phyloP scores from a whole-genome alignment of 92 coral and sea anemone genomes.

The Zoanthus sansibaricus region DNA sequence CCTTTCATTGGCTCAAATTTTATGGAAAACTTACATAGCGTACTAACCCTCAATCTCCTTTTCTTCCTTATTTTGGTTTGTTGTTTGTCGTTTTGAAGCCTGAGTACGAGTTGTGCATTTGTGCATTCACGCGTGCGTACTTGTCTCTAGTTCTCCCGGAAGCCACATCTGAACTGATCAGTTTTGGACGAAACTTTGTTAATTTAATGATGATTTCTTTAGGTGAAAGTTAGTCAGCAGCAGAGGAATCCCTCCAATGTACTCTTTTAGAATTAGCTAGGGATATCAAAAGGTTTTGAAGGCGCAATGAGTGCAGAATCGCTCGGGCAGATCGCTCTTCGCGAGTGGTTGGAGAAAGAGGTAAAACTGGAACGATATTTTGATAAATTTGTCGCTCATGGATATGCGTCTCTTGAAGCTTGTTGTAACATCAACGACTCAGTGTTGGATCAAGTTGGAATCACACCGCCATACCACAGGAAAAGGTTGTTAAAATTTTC shows the following conservation, averaged over 20 bases:
- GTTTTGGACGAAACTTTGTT: background rate
- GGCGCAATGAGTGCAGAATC: constrained; percentile 56
- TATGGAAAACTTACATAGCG: too few relatives aligned
- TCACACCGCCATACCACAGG: constrained; percentile 86
- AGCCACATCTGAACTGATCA: constrained; percentile 31
- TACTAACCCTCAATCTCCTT: too few relatives aligned
- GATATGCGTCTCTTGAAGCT: constrained; percentile 72
- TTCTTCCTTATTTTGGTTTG: too few relatives aligned
- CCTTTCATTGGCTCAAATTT: too few relatives aligned
- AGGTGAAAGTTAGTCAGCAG: constrained; percentile 14
- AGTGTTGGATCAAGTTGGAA: constrained; percentile 79
- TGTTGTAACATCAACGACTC: constrained; percentile 71
- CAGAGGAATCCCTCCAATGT: constrained; percentile 15
- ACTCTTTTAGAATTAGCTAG: constrained; percentile 24
- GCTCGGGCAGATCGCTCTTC: constrained; percentile 62
- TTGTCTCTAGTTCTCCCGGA: constrained; percentile 26
- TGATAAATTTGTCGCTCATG: constrained; percentile 83
- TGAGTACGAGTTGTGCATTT: background rate
- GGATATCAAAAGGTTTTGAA: constrained; percentile 15
- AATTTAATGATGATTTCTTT: constrained; percentile 15
- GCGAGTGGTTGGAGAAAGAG: constrained; percentile 90
- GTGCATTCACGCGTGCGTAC: constrained; percentile 18
- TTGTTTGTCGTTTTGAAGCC: background rate
- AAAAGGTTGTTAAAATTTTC: constrained; percentile 77
- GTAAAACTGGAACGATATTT: constrained; percentile 90